phyloP scores from a whole-genome alignment of 1,140 invertebrate genomes.

The Mesaphorura yosii region DNA sequence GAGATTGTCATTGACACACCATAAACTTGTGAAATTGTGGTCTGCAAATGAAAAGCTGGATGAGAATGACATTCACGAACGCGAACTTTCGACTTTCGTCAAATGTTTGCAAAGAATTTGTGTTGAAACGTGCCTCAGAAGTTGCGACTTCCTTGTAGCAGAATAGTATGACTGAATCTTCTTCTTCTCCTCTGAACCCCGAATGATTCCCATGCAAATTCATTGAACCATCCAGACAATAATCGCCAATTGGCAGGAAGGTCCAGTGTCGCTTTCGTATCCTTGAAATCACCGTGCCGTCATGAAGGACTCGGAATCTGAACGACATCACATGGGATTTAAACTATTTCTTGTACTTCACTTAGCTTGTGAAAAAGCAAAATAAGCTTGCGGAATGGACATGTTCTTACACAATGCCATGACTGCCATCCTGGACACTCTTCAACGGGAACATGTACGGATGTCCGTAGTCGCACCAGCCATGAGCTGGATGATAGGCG shows the following conservation, averaged over 20 bases:
- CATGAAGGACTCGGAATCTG: conserved; percentile 18
- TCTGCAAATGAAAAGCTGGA: not conserved
- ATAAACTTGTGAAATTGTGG: conserved; percentile 15
- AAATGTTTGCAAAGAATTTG: not conserved
- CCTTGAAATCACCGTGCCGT: conserved; percentile 12
- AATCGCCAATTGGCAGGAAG: not conserved
- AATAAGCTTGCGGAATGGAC: too few relatives aligned
- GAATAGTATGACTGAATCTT: conserved; percentile 10
- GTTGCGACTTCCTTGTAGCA: conserved; percentile 6
- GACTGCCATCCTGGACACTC: not conserved
- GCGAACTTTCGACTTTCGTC: too few relatives aligned
- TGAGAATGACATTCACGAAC: not conserved
- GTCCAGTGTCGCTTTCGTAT: conserved; percentile 16
- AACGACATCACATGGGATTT: not conserved
- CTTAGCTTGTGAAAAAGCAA: not conserved
- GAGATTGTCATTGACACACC: conserved; percentile 15
- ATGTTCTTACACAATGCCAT: conserved; percentile 5
- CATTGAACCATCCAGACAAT: conserved; percentile 17
- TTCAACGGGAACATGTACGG: not conserved
- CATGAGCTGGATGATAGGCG: conserved; percentile 1
- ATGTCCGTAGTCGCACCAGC: conserved; percentile 6
- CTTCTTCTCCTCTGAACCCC: not conserved
- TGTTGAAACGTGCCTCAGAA: conserved; percentile 1
- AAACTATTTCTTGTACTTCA: not conserved
- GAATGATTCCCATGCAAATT: not conserved